Base-by-base conservation (phyloP, 2,888 invertebrate genomes). In the Platycheirus rosarum region DNA sequence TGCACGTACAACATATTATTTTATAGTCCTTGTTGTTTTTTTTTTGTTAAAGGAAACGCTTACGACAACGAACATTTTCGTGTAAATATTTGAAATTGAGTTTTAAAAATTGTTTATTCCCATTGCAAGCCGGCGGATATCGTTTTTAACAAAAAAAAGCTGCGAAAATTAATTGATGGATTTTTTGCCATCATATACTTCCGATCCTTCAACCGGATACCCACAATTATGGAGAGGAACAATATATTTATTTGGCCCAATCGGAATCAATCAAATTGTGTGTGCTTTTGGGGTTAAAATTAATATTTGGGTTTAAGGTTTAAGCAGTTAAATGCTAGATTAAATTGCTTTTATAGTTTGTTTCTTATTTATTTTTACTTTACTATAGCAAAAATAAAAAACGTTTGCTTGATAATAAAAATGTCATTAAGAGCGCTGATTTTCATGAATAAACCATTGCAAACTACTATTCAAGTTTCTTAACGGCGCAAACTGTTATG, bases 21-120 rank as follows among this genome's bases (percentile, higher is more conserved):
- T n/a, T n/a, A n/a, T n/a, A 11, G 8, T 35, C 8, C 7, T 7
- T 48, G 46, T 32, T 18, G 20, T 53, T 37, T 49, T 57, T 62
- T 63, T 63, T 20, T 26, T 13, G 16, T 44, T 32, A n/a, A n/a
- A n/a, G n/a, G n/a, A 63, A 68, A 65, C 55, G 60, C 68, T 63
- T 73, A 73, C 73, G 62, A 68, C 63, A 73, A 73, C 66, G 62
- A 53, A 26, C 29, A 37, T 60, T 18, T 55, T 49, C 11, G 16
- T 48, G 46, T 68, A 62, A 57, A 79, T 74, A 74, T 79, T 74
- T 73, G 55, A 74, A 40, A 32, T 71, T 71, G 13, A 44, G 65
- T 44, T 66, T 63, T 42, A 42, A 40, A 16, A 23, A n/a, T 14
- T 16, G 29, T 23, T 6, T 37, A 23, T 51, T 37, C n/a, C n/a